Conservation (phyloP, 2,797 vertebrate genomes). For the Thalassophryne amazonica region DNA sequence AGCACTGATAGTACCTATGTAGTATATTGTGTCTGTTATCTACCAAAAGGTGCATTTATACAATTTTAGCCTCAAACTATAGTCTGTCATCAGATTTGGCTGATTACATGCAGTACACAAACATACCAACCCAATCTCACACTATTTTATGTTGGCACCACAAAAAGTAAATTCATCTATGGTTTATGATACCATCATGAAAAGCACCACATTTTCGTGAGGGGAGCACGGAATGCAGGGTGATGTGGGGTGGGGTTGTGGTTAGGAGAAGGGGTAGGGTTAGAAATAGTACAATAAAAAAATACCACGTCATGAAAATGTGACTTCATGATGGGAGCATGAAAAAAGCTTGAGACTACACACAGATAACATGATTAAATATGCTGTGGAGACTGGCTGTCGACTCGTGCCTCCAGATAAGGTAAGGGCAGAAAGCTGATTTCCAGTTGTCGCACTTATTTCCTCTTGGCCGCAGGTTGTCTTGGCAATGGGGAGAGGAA, state of each 20-base stretch:
- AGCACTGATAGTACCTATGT: too few species aligned
- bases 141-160: too few species aligned
- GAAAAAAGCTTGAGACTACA: too few species aligned
- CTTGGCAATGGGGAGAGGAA: background rate
- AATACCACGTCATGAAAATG: too few species aligned
- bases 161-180: too few species aligned
- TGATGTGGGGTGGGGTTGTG: too few species aligned
- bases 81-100: constrained; percentile 33
- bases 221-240: too few species aligned
- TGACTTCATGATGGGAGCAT: too few species aligned
- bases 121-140: background rate
- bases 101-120: constrained; percentile 32
- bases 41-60: constrained; percentile 15
- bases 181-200: too few species aligned
- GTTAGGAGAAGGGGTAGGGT: too few species aligned
- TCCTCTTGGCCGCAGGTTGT: constrained; percentile 13
- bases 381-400: constrained; percentile 25
- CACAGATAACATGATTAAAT: constrained; percentile 41
- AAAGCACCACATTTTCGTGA: too few species aligned
- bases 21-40: constrained; percentile 19
- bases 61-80: constrained; percentile 19
- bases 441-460: constrained; percentile 10
- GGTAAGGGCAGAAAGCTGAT: background rate
- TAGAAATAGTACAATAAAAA: too few species aligned
- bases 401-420: constrained; percentile 24